Conservation (phyloP, 2,888 invertebrate species). For the Tridacna gigas region DNA sequence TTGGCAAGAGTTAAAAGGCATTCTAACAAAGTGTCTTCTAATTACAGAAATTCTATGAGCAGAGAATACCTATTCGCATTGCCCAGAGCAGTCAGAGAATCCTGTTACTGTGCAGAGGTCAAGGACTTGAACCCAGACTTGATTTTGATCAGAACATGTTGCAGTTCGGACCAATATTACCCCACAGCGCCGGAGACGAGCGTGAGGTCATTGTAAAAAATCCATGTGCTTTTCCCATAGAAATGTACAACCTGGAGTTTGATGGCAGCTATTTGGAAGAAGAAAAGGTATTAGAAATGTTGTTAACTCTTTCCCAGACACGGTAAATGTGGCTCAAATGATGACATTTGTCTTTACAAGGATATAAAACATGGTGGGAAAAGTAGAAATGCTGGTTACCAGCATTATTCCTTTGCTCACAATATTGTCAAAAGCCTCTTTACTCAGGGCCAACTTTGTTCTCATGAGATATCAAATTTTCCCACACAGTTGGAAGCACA, state of each 20-base stretch:
- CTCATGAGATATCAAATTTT: too few relatives aligned
- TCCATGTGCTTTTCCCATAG: constrained; percentile 88
- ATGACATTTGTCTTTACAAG: too few relatives aligned
- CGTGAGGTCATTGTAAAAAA: constrained; percentile 88
- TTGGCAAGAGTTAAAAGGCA: too few relatives aligned
- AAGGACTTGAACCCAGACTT: constrained; percentile 84
- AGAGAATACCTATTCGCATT: constrained; percentile 82
- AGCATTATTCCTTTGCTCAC: too few relatives aligned
- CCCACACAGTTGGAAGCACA: too few relatives aligned
- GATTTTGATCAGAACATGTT: constrained; percentile 85
- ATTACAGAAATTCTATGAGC: constrained; percentile 83
- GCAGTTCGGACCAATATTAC: constrained; percentile 88
- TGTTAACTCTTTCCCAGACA: too few relatives aligned
- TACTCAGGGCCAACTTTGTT: too few relatives aligned
- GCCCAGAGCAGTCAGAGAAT: constrained; percentile 84
- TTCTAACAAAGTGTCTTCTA: too few relatives aligned
- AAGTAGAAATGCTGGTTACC: too few relatives aligned
- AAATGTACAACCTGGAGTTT: constrained; percentile 89
- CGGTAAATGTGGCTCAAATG: too few relatives aligned
- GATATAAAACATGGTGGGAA: too few relatives aligned
- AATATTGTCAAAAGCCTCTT: too few relatives aligned
- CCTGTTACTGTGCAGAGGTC: constrained; percentile 82
- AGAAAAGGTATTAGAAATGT: constrained; percentile 83
- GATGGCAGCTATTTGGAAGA: constrained; percentile 86
- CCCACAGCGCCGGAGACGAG: constrained; percentile 88